Evolutionary conservation across 2,888 invertebrate species (phyloP).

Genomic region (Napeogenes sylphis): DNA sequence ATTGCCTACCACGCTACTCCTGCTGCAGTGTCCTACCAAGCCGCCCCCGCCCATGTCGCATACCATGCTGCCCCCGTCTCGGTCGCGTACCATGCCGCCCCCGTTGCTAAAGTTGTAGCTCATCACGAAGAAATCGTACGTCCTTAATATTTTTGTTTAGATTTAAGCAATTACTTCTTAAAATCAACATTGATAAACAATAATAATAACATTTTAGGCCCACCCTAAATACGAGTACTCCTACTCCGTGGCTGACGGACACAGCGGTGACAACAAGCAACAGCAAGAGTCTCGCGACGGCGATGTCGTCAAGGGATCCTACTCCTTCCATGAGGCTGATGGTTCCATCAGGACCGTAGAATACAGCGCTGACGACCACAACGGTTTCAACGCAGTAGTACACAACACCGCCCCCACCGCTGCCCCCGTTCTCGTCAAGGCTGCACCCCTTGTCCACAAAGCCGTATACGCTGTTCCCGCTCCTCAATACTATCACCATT

Average conservation of each 20-base stretch:
- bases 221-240: slow-evolving; percentile 52
- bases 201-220: neutral
- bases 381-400: slow-evolving; percentile 61
- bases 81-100: slow-evolving; percentile 39
- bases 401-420: slow-evolving; percentile 55
- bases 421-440: slow-evolving; percentile 52
- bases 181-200: neutral
- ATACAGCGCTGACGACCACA: slow-evolving; percentile 72
- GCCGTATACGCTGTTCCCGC: slow-evolving; percentile 40
- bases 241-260: slow-evolving; percentile 72
- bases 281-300: slow-evolving; percentile 71
- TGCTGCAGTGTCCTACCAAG: slow-evolving; percentile 32
- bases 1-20: slow-evolving; percentile 36
- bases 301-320: slow-evolving; percentile 70
- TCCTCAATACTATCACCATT: slow-evolving; percentile 49
- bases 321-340: slow-evolving; percentile 70
- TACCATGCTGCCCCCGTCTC: slow-evolving; percentile 35
- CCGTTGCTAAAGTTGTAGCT: slow-evolving; percentile 35
- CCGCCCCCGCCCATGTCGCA: slow-evolving; percentile 35
- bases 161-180: neutral
- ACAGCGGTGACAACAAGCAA: slow-evolving; percentile 73
- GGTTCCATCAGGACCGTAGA: slow-evolving; percentile 71
- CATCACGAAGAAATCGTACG: slow-evolving; percentile 41
- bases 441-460: slow-evolving; percentile 44
- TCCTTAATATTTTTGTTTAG: slow-evolving; percentile 4